phyloP scores from a whole-genome alignment of 2,888 invertebrate species.

The Drosophila acutilabella region DNA sequence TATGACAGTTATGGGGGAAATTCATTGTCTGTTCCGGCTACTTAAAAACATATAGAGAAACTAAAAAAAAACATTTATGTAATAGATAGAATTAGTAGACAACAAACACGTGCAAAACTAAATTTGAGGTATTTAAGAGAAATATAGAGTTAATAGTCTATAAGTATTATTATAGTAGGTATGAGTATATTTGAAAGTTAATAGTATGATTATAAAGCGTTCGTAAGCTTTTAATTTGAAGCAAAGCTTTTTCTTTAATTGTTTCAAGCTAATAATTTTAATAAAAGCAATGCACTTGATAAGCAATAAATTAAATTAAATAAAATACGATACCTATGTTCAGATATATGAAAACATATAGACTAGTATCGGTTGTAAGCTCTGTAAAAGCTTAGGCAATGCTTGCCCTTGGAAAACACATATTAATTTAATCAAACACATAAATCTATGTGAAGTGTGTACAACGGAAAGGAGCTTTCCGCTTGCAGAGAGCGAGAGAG shows the following conservation, averaged over 20 bases:
- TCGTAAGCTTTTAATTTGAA: slow-evolving; percentile 69
- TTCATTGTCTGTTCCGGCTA: slow-evolving; percentile 68
- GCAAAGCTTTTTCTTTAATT: slow-evolving; percentile 58
- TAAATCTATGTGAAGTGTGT: not conserved
- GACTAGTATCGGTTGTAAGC: slow-evolving; percentile 24
- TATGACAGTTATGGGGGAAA: slow-evolving; percentile 75
- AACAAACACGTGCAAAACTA: slow-evolving; percentile 36
- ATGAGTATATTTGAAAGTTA: slow-evolving; percentile 31
- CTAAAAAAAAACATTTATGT: slow-evolving; percentile 5
- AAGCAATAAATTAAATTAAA: slow-evolving; percentile 35
- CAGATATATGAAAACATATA: slow-evolving; percentile 16
- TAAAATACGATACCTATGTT: slow-evolving; percentile 49
- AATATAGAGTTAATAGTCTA: slow-evolving; percentile 6
- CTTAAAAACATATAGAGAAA: slow-evolving; percentile 23
- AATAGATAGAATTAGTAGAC: slow-evolving; percentile 20
- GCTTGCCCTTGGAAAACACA: not conserved
- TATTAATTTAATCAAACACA: not conserved
- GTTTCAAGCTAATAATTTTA: slow-evolving; percentile 29
- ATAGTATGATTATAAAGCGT: slow-evolving; percentile 52
- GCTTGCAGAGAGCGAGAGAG: not conserved
- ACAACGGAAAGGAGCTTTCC: not conserved
- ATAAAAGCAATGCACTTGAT: slow-evolving; percentile 29
- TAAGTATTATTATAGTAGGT: slow-evolving; percentile 10
- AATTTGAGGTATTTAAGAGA: slow-evolving; percentile 8
- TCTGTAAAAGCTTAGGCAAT: slow-evolving; percentile 1